Conservation (phyloP, 2,888 invertebrate genomes). For the Dicyrtoma fusca region DNA sequence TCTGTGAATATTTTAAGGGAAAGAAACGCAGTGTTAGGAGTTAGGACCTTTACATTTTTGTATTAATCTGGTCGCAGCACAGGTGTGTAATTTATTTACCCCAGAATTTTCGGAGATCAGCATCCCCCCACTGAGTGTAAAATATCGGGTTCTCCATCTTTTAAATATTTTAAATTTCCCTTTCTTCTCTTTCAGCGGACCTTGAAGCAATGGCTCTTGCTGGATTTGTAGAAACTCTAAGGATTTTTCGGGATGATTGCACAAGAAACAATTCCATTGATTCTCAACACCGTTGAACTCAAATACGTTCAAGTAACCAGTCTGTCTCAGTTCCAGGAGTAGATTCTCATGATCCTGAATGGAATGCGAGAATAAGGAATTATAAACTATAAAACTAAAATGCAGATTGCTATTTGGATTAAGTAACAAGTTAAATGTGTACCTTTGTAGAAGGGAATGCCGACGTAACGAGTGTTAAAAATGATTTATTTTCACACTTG, state of each 20-base stretch:
- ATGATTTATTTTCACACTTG: constrained; percentile 86
- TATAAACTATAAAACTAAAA: no score
- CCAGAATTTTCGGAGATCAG: constrained; percentile 35
- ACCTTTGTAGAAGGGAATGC: constrained; percentile 73
- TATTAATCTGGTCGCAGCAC: no score
- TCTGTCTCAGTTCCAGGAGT: constrained; percentile 80
- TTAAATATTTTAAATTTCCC: constrained; percentile 89
- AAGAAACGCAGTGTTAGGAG: no score
- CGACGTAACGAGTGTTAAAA: constrained; percentile 87
- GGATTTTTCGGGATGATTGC: constrained; percentile 76
- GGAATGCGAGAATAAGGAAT: neutral
- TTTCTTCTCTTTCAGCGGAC: constrained; percentile 88
- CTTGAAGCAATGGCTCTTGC: constrained; percentile 82
- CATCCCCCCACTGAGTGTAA: constrained; percentile 83
- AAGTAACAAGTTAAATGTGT: no score
- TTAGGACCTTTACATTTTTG: no score
- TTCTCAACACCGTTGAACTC: constrained; percentile 70
- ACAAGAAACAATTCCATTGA: constrained; percentile 89
- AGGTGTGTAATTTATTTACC: constrained; percentile 15
- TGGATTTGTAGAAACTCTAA: constrained; percentile 71
- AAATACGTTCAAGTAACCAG: constrained; percentile 91
- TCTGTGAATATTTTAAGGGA: constrained; percentile 9
- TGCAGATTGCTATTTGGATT: no score
- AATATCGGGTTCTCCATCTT: constrained; percentile 90
- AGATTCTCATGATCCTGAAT: constrained; percentile 82